Conservation (phyloP, 2,113 vertebrate species). For the Castor canadensis region DNA sequence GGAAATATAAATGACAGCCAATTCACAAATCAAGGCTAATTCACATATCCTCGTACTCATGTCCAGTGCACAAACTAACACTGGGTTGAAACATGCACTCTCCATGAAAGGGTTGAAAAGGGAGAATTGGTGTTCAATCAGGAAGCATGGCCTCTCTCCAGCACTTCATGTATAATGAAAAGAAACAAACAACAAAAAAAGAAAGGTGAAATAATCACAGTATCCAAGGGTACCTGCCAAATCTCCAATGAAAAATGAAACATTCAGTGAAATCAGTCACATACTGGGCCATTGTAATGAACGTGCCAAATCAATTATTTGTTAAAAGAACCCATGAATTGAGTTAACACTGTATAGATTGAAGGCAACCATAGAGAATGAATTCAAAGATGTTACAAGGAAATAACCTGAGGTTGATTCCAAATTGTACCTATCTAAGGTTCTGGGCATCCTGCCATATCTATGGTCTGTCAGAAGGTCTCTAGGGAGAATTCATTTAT, state of each 20-base stretch:
- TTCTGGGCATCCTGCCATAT: background rate
- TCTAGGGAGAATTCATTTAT: background rate
- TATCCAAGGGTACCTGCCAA: background rate
- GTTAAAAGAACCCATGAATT: background rate
- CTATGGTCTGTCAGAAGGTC: background rate
- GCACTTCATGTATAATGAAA: background rate
- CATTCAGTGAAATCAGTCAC: background rate
- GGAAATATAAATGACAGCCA: background rate
- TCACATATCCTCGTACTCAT: background rate
- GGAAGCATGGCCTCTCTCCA: background rate
- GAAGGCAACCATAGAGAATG: background rate
- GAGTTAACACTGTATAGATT: background rate
- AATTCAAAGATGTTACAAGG: background rate
- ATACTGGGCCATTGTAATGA: background rate
- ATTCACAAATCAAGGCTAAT: background rate
- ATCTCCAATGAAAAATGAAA: background rate
- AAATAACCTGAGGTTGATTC: background rate
- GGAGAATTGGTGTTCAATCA: background rate
- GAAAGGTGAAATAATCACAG: background rate
- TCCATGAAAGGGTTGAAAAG: background rate
- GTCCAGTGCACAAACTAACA: background rate
- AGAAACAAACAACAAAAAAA: background rate
- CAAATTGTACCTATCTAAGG: background rate
- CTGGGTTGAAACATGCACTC: too few relatives aligned
- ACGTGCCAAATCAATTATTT: slow-evolving; percentile 7